Percentiles rank a stretch among this genome's conserved stretches.
Conservation (phyloP, 1,140 invertebrate species). For the Formica exsecta region DNA sequence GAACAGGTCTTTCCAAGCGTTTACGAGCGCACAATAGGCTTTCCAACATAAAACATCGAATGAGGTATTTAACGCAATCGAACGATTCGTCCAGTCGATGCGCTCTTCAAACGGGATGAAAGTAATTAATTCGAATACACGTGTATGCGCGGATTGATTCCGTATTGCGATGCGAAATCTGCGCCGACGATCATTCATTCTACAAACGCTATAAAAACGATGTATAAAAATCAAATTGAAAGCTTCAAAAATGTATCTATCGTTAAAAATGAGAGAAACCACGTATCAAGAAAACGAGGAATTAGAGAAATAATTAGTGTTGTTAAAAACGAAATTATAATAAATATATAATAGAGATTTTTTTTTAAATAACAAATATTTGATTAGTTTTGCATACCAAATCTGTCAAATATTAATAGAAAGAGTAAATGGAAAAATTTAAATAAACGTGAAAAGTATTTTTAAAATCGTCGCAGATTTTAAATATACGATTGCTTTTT, state of each 20-base stretch:
- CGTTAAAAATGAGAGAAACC: neutral
- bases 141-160: neutral
- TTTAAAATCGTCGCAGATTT: neutral
- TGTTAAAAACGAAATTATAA: neutral
- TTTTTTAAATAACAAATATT: neutral
- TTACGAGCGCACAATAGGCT: conserved; percentile 1
- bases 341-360: neutral
- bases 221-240: neutral
- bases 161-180: neutral
- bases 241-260: neutral
- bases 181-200: conserved; percentile 24
- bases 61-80: conserved; percentile 50
- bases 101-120: conserved; percentile 52
- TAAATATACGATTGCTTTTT: neutral
- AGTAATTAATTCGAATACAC: conserved; percentile 56
- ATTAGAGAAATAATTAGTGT: conserved; percentile 1
- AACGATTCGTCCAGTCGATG: conserved; percentile 2
- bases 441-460: neutral
- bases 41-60: conserved; percentile 31
- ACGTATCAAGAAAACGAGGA: neutral
- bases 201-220: neutral
- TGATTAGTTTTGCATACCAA: neutral
- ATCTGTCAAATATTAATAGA: conserved; percentile 3
- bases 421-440: neutral
- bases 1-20: neutral